These are phyloP conservation scores for Desmophyllum pertusum DNA, from an alignment of 92 coral and sea anemone genomes.

Conservation along the genomic window DNA sequence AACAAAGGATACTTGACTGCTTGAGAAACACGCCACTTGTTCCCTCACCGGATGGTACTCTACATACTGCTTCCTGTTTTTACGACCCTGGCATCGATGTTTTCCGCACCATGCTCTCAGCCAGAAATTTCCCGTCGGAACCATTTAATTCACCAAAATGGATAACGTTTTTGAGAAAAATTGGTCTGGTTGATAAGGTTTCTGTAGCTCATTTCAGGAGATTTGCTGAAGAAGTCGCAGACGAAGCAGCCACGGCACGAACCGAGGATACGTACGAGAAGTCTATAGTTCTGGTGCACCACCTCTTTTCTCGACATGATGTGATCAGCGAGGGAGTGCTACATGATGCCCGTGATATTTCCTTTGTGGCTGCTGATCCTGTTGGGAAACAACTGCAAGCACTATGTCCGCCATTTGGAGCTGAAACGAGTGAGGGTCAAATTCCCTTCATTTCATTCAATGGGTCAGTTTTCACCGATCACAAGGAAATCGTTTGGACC, in stretches of 20 bases:
- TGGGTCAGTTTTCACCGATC: conserved; percentile 33
- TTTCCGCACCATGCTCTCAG: conserved; percentile 50
- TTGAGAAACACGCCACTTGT: conserved; percentile 27
- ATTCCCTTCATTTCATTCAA: conserved; percentile 54
- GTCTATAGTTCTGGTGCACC: conserved; percentile 46
- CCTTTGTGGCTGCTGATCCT: conserved; percentile 46
- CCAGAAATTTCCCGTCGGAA: conserved; percentile 45
- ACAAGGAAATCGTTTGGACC: conserved; percentile 60
- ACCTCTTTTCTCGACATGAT: conserved; percentile 43
- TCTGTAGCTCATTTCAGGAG: conserved; percentile 20
- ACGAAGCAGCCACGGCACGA: conserved; percentile 29
- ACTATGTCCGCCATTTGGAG: conserved; percentile 44
- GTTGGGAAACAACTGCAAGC: conserved; percentile 5
- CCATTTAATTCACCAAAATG: conserved; percentile 54
- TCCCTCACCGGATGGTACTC: conserved; percentile 40
- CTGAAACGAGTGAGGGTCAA: conserved; percentile 6
- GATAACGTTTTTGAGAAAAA: conserved; percentile 43
- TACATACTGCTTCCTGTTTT: conserved; percentile 43
- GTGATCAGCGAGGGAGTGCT: conserved; percentile 23
- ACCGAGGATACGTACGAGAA: conserved; percentile 37
- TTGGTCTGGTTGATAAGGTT: conserved; percentile 61
- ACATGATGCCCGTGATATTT: conserved; percentile 34
- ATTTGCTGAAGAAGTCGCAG: conserved; percentile 57
- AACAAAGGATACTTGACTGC: background rate
- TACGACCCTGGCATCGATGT: conserved; percentile 56